Base-by-base conservation (phyloP, 2,888 invertebrate species). In the Dryomyza anilis region DNA sequence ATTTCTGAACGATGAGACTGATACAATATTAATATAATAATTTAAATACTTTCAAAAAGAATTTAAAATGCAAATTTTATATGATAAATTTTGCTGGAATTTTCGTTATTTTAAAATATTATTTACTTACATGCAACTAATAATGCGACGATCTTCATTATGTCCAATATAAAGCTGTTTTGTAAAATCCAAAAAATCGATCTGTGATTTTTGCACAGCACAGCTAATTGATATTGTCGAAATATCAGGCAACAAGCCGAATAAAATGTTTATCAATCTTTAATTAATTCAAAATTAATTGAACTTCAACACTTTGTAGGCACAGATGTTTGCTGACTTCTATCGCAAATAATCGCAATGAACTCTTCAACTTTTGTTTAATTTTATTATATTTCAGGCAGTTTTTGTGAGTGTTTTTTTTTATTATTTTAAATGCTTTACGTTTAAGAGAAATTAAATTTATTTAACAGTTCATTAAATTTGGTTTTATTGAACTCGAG, bases 71-170 rank as follows among this genome's bases (percentile, higher is more conserved):
- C n/a, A n/a, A n/a, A n/a, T n/a, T n/a, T n/a, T n/a, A n/a, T n/a
- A n/a, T n/a, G n/a, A n/a, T n/a, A n/a, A n/a, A n/a, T n/a, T n/a
- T n/a, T n/a, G n/a, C n/a, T n/a, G n/a, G n/a, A n/a, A n/a, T n/a
- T n/a, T n/a, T n/a, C n/a, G n/a, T n/a, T n/a, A n/a, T n/a, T n/a
- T n/a, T n/a, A n/a, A n/a, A n/a, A n/a, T n/a, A n/a, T n/a, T n/a
- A 12, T 53, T 16, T 69, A 78, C 80, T 25, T 73, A 79, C 79
- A 69, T 72, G 79, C 74, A 71, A 79, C 61, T 29, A 79, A 74
- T 70, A 79, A 68, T 71, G 76, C 72, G 70, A 79, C 67, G 68
- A 79, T 71, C 73, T 79, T 79, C 79, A 79, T 79, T 66, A 67
- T 74, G 63, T 65, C 64, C 19, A 65, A 19, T 66, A 27, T 66